Conservation (phyloP, 2,113 vertebrate genomes). For the Promerops cafer region DNA sequence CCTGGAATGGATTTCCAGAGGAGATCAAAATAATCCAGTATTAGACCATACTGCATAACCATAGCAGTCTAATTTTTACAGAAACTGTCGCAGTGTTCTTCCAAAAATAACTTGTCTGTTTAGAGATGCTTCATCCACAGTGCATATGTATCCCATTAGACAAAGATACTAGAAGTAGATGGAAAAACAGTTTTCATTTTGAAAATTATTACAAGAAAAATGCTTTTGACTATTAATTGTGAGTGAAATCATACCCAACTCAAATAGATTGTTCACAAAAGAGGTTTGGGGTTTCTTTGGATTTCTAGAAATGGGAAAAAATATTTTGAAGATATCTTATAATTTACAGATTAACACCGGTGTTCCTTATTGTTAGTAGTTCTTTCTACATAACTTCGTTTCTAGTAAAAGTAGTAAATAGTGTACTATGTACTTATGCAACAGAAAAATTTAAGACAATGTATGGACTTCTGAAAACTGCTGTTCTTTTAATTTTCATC, state of each 20-base stretch:
- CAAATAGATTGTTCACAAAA: not conserved
- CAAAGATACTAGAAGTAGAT: not conserved
- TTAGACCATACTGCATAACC: not conserved
- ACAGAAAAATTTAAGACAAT: not conserved
- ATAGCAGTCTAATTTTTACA: not conserved
- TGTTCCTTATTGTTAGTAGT: not conserved
- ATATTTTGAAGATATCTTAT: not conserved
- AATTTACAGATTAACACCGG: not conserved
- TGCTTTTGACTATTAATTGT: not conserved
- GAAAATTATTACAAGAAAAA: not conserved
- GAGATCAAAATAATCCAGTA: not conserved
- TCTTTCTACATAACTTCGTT: not conserved
- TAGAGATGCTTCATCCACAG: not conserved
- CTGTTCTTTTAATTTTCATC: not conserved
- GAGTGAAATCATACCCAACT: not conserved
- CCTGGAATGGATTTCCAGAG: not conserved
- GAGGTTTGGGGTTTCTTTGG: not conserved
- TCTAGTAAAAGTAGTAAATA: not conserved
- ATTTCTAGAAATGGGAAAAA: not conserved
- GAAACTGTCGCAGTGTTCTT: not conserved
- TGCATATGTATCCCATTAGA: not conserved
- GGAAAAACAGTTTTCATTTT: not conserved
- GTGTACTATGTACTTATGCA: not conserved
- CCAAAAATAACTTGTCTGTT: not conserved
- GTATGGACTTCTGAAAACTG: not conserved